phyloP scores from a whole-genome alignment of 2,113 vertebrate species.

The Drymodes brunneopygia region DNA sequence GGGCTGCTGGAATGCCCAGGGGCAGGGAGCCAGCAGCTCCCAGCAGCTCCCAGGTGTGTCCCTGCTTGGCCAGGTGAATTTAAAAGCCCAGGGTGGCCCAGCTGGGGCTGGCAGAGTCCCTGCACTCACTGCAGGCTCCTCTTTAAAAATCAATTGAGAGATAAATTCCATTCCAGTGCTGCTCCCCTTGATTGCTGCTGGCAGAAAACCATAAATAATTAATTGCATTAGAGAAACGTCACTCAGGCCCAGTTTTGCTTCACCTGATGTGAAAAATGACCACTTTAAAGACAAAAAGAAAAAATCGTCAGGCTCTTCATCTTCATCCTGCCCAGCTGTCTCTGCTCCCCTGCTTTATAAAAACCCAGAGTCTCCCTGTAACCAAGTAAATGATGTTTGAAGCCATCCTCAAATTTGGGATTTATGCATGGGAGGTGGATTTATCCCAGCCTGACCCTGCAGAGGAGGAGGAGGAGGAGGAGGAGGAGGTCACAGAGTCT shows the following conservation, averaged over 20 bases:
- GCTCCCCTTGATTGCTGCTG: not conserved
- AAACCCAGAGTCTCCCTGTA: not conserved
- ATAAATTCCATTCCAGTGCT: not conserved
- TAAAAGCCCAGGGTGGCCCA: not conserved
- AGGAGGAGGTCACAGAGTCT: not conserved
- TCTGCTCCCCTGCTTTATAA: not conserved
- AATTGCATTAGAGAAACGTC: not conserved
- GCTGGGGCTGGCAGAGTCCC: not conserved
- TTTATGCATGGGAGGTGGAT: not conserved
- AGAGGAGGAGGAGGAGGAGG: not conserved
- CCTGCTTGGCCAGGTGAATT: not conserved
- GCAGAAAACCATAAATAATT: slow-evolving; percentile 8
- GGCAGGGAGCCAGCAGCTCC: not conserved
- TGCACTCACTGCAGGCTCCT: not conserved
- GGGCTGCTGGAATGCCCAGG: not conserved
- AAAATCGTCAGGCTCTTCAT: not conserved
- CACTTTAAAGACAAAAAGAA: not conserved
- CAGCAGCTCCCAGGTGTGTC: not conserved
- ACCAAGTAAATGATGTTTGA: not conserved
- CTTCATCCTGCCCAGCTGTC: not conserved
- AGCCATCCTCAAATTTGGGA: not conserved
- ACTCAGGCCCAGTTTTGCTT: not conserved
- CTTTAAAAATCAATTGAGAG: not conserved
- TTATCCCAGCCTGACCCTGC: not conserved
- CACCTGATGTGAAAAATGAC: slow-evolving; percentile 17